These are phyloP conservation scores for Dinoponera quadriceps DNA, from an alignment of 1,140 invertebrate genomes.

Conservation along the genomic window DNA sequence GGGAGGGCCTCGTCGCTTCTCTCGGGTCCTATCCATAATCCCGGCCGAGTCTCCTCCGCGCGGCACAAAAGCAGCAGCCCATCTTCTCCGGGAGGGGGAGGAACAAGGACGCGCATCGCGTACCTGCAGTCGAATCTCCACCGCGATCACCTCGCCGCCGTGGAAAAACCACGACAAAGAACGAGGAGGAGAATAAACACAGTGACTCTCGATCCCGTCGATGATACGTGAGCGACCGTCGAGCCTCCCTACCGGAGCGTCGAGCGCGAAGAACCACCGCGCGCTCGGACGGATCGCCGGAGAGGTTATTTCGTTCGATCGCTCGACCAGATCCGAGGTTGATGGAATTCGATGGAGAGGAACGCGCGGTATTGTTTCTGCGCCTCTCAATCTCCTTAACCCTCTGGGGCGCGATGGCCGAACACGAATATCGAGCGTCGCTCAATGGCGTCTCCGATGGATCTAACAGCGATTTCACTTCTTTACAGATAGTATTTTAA, in stretches of 20 bases:
- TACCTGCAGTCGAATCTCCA: slow-evolving; percentile 28
- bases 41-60: slow-evolving; percentile 73
- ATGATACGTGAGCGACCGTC: slow-evolving; percentile 33
- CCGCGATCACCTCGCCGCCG: slow-evolving; percentile 35
- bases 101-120: slow-evolving; percentile 52
- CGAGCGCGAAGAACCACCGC: slow-evolving; percentile 38
- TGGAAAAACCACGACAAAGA: slow-evolving; percentile 60
- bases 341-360: slow-evolving; percentile 53
- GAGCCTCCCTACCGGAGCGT: slow-evolving; percentile 30
- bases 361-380: slow-evolving; percentile 52
- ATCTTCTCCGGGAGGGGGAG: slow-evolving; percentile 35
- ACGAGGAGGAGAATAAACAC: slow-evolving; percentile 60
- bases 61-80: slow-evolving; percentile 77
- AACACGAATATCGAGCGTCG: slow-evolving; percentile 10
- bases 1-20: slow-evolving; percentile 68
- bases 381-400: slow-evolving; percentile 39
- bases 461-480: neutral
- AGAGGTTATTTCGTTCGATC: slow-evolving; percentile 51
- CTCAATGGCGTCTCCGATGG: neutral
- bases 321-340: slow-evolving; percentile 32
- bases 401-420: slow-evolving; percentile 21
- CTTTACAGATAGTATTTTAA: neutral
- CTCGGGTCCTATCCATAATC: slow-evolving; percentile 75
- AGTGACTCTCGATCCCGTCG: slow-evolving; percentile 55
- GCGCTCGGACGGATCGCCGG: slow-evolving; percentile 12